Percentiles rank a stretch among this genome's conserved stretches.
Evolutionary conservation across 2,113 vertebrate species (phyloP).

Genomic region (Hypocryptadius cinnamomeus): DNA sequence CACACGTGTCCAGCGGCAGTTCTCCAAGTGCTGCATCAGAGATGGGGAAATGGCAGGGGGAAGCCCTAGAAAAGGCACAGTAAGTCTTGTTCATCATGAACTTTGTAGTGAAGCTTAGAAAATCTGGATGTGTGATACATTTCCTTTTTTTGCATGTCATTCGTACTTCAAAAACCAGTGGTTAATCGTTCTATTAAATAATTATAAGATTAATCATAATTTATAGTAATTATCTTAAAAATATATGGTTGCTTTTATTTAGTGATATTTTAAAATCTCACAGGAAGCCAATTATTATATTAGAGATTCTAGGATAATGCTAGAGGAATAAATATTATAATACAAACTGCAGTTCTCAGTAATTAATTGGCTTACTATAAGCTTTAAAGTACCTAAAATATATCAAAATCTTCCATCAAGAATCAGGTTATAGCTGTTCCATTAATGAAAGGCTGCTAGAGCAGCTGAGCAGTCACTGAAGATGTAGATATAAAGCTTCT

Average conservation of each 20-base stretch:
- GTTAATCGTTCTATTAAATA: neutral
- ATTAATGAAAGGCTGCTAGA: neutral
- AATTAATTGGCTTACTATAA: neutral
- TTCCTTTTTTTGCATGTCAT: neutral
- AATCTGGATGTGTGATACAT: neutral
- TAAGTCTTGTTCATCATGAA: slow-evolving; percentile 48
- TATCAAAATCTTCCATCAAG: neutral
- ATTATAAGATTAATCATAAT: neutral
- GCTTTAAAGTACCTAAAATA: neutral
- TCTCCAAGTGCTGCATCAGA: neutral
- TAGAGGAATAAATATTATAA: neutral
- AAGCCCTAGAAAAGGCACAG: slow-evolving; percentile 62
- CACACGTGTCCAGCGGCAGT: neutral
- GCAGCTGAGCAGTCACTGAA: neutral
- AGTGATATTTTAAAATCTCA: neutral
- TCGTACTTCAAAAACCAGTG: neutral
- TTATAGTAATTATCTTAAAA: neutral
- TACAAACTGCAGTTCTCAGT: neutral
- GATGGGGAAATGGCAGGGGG: neutral
- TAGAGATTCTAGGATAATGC: neutral
- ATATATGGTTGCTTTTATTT: neutral
- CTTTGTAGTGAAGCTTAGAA: neutral
- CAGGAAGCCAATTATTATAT: neutral
- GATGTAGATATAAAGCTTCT: neutral
- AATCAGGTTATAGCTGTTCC: neutral